phyloP scores from a whole-genome alignment of 1,140 invertebrate genomes.

The Musca vetustissima region DNA sequence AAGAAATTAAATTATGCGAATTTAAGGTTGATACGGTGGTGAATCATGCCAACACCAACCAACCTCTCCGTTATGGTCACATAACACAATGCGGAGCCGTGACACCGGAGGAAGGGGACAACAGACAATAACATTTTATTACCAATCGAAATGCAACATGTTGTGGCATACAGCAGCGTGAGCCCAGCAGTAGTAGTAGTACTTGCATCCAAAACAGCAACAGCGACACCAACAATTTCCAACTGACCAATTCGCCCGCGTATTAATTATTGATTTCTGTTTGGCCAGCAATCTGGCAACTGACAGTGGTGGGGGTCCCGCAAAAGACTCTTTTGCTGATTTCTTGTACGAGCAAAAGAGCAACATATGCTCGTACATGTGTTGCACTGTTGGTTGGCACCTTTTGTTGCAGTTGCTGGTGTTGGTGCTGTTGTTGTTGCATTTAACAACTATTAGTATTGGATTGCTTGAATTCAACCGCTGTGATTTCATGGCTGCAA shows the following conservation, averaged over 20 bases:
- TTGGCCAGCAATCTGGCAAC: neutral
- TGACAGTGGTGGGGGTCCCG: neutral
- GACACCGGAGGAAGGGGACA: too few relatives aligned
- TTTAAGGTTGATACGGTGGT: conserved; percentile 14
- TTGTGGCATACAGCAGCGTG: conserved; percentile 6
- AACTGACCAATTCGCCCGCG: conserved; percentile 12
- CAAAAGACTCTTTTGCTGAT: neutral
- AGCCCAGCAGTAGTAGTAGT: conserved; percentile 11
- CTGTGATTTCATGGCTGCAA: neutral
- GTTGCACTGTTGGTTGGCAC: conserved; percentile 14
- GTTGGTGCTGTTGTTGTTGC: too few relatives aligned
- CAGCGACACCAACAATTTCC: neutral
- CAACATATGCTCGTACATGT: conserved; percentile 10
- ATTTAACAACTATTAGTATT: conserved; percentile 15
- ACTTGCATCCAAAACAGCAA: neutral
- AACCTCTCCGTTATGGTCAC: neutral
- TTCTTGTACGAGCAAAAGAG: neutral
- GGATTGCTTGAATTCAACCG: neutral
- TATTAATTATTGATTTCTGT: conserved; percentile 22
- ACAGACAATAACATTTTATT: neutral
- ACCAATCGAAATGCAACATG: conserved; percentile 5
- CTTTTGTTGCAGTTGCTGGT: neutral
- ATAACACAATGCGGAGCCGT: too few relatives aligned
- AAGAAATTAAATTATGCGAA: conserved; percentile 22
- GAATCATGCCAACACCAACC: neutral